phyloP scores from a whole-genome alignment of 2,888 invertebrate species.

The Pachydiplax longipennis region DNA sequence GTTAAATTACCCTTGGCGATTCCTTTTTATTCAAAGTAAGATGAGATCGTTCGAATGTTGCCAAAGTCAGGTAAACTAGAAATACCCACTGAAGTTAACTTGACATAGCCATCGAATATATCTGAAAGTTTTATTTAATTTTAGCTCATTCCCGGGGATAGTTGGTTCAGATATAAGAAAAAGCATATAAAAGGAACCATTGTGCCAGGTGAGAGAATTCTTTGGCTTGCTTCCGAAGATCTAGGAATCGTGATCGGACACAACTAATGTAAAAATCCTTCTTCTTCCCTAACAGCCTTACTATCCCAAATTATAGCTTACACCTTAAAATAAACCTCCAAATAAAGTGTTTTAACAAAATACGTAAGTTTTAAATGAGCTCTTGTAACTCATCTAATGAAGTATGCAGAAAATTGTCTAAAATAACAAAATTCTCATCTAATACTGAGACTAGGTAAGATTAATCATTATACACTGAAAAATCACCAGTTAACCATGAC shows the following conservation, averaged over 20 bases:
- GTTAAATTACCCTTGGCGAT: neutral
- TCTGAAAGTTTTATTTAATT: constrained; percentile 13
- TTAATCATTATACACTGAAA: no score
- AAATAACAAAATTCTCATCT: no score
- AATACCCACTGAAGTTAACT: neutral
- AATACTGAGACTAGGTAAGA: no score
- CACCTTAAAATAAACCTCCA: no score
- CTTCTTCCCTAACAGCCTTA: neutral
- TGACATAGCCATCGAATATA: neutral
- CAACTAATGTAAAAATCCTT: neutral
- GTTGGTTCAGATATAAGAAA: neutral
- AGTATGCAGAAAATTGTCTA: no score
- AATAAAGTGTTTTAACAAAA: no score
- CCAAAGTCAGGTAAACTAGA: neutral
- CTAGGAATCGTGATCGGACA: constrained; percentile 10
- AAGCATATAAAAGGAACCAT: neutral
- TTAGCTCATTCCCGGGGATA: constrained; percentile 29
- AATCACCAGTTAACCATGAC: no score
- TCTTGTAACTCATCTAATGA: no score
- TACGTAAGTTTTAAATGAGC: no score
- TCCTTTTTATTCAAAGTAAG: neutral
- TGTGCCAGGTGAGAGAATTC: constrained; percentile 21
- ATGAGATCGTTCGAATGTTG: neutral
- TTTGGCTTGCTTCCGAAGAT: constrained; percentile 20
- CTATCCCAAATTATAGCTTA: no score